Evolutionary conservation across 2,888 invertebrate genomes (phyloP).

Genomic region (Ischnus inquisitorius): DNA sequence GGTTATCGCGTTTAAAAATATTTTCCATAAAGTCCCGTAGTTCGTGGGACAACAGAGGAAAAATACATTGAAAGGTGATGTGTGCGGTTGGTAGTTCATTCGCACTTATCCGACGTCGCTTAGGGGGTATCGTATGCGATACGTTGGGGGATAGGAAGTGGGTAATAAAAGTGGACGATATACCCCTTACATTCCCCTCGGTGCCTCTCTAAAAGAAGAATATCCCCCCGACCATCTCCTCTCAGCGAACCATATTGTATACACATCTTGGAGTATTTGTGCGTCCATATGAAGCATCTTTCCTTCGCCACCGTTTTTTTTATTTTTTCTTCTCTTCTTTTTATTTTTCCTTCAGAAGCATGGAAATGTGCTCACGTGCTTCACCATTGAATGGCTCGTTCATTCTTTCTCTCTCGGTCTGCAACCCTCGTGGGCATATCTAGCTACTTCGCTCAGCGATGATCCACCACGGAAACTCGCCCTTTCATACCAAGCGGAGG

Average conservation of each 20-base stretch:
- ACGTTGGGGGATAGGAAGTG: slow-evolving; percentile 6
- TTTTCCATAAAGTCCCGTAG: no score
- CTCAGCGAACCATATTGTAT: slow-evolving; percentile 14
- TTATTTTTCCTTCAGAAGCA: slow-evolving; percentile 5
- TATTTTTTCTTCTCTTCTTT: background rate
- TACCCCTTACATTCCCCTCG: background rate
- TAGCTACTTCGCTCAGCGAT: slow-evolving; percentile 11
- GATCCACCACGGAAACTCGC: slow-evolving; percentile 25
- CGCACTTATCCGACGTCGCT: slow-evolving; percentile 19
- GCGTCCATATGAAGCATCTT: background rate
- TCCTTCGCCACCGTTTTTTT: background rate
- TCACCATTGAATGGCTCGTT: slow-evolving; percentile 26
- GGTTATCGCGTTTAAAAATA: no score
- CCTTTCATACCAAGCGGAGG: slow-evolving; percentile 18
- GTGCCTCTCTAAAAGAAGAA: slow-evolving; percentile 28
- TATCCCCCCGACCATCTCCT: background rate
- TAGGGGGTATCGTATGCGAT: slow-evolving; percentile 18
- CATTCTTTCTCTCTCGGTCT: slow-evolving; percentile 12
- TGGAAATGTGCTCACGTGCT: slow-evolving; percentile 26
- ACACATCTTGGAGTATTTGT: slow-evolving; percentile 35
- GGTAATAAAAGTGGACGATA: slow-evolving; percentile 42
- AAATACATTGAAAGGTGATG: slow-evolving; percentile 18
- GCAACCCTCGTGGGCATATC: background rate
- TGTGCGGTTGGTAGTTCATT: slow-evolving; percentile 25
- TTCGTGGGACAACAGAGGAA: background rate